These are phyloP conservation scores for Odontamblyopus rebecca DNA, from an alignment of 2,797 vertebrate genomes.

Conservation along the genomic window DNA sequence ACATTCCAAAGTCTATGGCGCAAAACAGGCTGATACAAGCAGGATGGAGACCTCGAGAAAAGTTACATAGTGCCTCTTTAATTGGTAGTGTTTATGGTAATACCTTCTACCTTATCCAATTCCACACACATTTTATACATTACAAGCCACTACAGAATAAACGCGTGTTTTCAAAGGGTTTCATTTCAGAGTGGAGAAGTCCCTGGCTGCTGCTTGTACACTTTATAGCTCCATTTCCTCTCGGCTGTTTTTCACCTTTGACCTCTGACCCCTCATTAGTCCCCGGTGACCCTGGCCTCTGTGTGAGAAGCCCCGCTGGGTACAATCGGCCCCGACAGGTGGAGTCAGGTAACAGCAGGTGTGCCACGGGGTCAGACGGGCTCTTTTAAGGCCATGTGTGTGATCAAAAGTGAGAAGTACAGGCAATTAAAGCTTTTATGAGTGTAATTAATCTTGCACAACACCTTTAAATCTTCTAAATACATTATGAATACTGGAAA, in stretches of 20 bases:
- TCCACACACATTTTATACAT: neutral
- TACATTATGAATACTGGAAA: no score
- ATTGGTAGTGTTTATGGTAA: neutral
- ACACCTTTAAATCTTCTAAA: no score
- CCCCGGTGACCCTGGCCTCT: constrained; percentile 48
- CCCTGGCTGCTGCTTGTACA: constrained; percentile 10
- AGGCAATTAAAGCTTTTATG: neutral
- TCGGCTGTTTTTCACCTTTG: constrained; percentile 36
- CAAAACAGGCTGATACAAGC: neutral
- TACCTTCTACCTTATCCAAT: neutral
- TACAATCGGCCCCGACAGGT: constrained; percentile 24
- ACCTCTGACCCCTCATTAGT: constrained; percentile 44
- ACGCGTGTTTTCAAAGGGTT: no score
- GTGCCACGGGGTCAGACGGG: constrained; percentile 24
- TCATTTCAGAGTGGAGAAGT: neutral
- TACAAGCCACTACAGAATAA: no score
- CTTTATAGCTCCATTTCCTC: constrained; percentile 15
- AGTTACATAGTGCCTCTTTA: neutral
- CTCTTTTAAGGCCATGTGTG: no score
- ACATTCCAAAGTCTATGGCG: no score
- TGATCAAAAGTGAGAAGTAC: neutral
- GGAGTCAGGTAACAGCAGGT: constrained; percentile 54
- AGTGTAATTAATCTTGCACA: neutral
- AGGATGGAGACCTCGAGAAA: constrained; percentile 45
- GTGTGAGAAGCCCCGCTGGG: constrained; percentile 15